Evolutionary conservation across 2,797 vertebrate species (phyloP).

Genomic region (Acrossocheilus wenchowensis): DNA sequence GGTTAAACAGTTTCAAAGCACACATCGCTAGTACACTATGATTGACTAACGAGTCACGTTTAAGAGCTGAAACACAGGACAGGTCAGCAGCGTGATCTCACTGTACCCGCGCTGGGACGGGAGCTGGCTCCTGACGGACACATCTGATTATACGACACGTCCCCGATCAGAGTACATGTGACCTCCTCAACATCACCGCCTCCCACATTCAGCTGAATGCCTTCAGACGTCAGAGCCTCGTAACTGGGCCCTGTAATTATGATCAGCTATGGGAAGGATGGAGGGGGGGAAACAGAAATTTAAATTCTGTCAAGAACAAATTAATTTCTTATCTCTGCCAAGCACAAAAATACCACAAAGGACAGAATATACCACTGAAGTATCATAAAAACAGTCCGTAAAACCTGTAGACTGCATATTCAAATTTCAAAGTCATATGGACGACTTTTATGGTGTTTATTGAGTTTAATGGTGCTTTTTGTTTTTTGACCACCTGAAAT

Average conservation of each 20-base stretch:
- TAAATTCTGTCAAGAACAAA: too few relatives aligned
- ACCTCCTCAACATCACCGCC: conserved; percentile 78
- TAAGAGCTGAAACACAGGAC: not conserved
- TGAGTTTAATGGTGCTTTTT: not conserved
- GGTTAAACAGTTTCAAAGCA: not conserved
- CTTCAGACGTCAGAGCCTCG: conserved; percentile 84
- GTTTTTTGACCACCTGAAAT: not conserved
- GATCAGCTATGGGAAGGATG: conserved; percentile 76
- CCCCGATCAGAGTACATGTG: conserved; percentile 84
- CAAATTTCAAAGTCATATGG: not conserved
- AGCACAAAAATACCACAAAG: not conserved
- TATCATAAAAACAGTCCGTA: not conserved
- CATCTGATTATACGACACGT: conserved; percentile 82
- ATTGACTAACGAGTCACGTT: not conserved
- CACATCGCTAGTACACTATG: not conserved
- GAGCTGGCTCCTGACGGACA: conserved; percentile 70
- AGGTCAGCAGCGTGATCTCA: not conserved
- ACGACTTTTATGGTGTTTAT: not conserved
- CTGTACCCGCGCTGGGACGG: conserved; percentile 70
- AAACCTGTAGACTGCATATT: not conserved
- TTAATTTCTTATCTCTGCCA: not conserved
- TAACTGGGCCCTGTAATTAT: conserved; percentile 90
- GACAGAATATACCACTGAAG: not conserved
- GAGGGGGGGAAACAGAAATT: not conserved
- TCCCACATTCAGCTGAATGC: conserved; percentile 86